Percentiles rank a stretch among this genome's conserved stretches.
These are phyloP conservation scores for Cyprinodon variegatus DNA, from an alignment of 2,113 vertebrate species.

Conservation along the genomic window DNA sequence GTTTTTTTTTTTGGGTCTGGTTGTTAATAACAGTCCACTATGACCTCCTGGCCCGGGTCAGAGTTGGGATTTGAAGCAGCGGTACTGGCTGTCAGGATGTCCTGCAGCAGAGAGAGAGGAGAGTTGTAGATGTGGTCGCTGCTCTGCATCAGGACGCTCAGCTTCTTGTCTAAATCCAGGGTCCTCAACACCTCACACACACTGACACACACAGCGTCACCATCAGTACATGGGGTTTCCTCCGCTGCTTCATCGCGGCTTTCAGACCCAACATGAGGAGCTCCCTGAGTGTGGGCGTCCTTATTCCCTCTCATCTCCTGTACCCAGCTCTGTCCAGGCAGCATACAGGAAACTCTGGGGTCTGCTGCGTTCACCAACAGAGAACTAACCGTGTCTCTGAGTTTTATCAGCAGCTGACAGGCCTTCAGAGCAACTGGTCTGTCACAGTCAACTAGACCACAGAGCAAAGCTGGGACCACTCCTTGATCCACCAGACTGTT, in stretches of 20 bases:
- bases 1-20: slow-evolving; percentile 8
- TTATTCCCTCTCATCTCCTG: slow-evolving; percentile 55
- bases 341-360: slow-evolving; percentile 50
- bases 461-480: slow-evolving; percentile 79
- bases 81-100: slow-evolving; percentile 82
- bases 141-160: slow-evolving; percentile 78
- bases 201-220: slow-evolving; percentile 23
- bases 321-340: slow-evolving; percentile 66
- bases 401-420: slow-evolving; percentile 82
- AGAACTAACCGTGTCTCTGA: slow-evolving; percentile 63
- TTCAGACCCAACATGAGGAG: not conserved
- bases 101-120: slow-evolving; percentile 88
- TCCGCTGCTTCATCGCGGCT: not conserved
- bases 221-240: slow-evolving; percentile 9
- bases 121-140: slow-evolving; percentile 89
- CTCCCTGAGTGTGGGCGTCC: not conserved
- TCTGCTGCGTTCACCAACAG: slow-evolving; percentile 11
- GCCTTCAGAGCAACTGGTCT: slow-evolving; percentile 87
- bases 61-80: slow-evolving; percentile 22
- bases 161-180: slow-evolving; percentile 81
- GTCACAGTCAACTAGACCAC: slow-evolving; percentile 88
- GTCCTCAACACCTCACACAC: slow-evolving; percentile 65
- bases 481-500: slow-evolving; percentile 70
- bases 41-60: slow-evolving; percentile 43
- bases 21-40: slow-evolving; percentile 74